Evolutionary conservation across 2,113 vertebrate species (phyloP).

Genomic region (Chunga burmeisteri): DNA sequence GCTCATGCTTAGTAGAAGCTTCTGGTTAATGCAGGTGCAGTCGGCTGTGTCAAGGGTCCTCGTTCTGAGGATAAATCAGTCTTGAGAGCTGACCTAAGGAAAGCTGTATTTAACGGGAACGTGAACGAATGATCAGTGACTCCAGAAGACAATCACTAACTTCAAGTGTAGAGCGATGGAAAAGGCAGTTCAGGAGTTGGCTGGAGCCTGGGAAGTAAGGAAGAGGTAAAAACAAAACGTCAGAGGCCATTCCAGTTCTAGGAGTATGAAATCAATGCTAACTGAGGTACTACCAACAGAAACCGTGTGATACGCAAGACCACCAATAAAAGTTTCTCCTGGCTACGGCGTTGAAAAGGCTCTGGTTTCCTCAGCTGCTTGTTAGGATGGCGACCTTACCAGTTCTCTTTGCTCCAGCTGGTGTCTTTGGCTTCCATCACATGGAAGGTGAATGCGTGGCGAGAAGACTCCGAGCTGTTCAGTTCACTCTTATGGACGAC

Average conservation of each 20-base stretch:
- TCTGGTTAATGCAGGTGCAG: background rate
- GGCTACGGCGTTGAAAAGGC: background rate
- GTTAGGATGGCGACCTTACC: conserved; percentile 67
- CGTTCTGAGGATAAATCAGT: background rate
- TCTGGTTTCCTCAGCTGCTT: background rate
- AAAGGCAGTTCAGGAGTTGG: conserved; percentile 89
- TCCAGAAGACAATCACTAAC: background rate
- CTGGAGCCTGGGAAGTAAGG: conserved; percentile 82
- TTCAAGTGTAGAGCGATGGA: conserved; percentile 80
- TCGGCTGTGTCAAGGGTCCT: background rate
- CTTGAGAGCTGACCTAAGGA: background rate
- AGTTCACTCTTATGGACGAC: conserved; percentile 91
- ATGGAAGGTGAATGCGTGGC: conserved; percentile 91
- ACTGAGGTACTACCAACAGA: background rate
- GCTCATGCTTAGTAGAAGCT: background rate
- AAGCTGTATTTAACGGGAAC: background rate
- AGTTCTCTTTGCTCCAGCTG: conserved; percentile 91
- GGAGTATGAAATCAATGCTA: accelerated
- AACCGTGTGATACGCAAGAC: background rate
- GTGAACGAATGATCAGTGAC: accelerated
- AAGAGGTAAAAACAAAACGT: background rate
- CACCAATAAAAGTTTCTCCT: background rate
- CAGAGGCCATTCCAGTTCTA: background rate
- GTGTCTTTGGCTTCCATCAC: conserved; percentile 88
- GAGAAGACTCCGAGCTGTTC: conserved; percentile 83